Evolutionary conservation across 2,113 vertebrate species (phyloP), one percentile per base, ranked within the genome.

Genomic region (Rhipidura dahli): DNA sequence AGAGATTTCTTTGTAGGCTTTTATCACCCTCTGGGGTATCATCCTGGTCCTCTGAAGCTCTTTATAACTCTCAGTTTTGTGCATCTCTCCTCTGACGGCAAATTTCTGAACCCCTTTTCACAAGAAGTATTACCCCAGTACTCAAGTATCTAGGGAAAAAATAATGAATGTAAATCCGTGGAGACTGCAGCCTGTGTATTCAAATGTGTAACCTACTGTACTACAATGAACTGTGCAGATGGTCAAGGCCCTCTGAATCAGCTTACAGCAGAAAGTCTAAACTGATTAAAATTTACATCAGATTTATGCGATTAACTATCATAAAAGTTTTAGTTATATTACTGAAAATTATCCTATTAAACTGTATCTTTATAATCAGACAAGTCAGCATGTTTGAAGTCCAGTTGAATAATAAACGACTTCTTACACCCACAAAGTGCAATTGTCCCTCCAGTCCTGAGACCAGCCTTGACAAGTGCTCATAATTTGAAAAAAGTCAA

Each of bases 231-330:
- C 40, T 35, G 23, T 63, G 33, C 49, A 89, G 61, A 87, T 82
- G 77, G 39, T 24, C 73, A 71, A 71, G 22, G 40, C 87, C 35
- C 51, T 92, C 54, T 83, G 59, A 79, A 88, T 94, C 39, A 79
- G 30, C 45, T 75, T 90, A 83, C 27, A 90, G 31, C 15, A 87
- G 15, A 42, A 86, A 78, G 20, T 51, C 37, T 94, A 87, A 92
- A 91, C 39, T 66, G 89, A 92, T 94, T 83, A 84, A 89, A 63
- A 65, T 83, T 87, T 84, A 83, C 19, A 82, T 57, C n/a, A 94
- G 63, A 82, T 86, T 88, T 92, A 77, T 30, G 33, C 0, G 26
- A 89, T 97, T 69, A 90, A 53, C n/a, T 26, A 40, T 39, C 42
- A n/a, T 69, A 59, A 65, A 75, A 35, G 14, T 66, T 94, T 96